Base-by-base conservation (phyloP, 2,797 vertebrate species). In the Phoeniculus purpureus region DNA sequence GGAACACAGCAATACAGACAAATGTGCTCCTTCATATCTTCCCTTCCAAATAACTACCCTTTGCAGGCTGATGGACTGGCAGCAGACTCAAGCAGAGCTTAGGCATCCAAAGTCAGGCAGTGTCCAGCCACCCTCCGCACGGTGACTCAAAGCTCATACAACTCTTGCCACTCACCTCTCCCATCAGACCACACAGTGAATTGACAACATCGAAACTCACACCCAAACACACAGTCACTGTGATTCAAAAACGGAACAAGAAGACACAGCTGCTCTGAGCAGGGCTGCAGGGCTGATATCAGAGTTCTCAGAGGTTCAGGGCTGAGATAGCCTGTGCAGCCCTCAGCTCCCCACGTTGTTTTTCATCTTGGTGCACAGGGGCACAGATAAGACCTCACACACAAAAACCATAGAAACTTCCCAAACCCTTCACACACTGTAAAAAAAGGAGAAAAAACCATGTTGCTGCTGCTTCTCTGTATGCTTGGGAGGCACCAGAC, bases 401-500 rank as follows among this genome's bases (percentile, higher is more conserved):
- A 87, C 43, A 76, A 26, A 59, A 71, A n/a, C 26, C 31, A 37
- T 10, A 23, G 10, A 32, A 89, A 85, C 56, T 68, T 70, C 83
- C 20, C 32, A 74, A 70, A 85, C 26, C 47, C 31, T 67, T 77
- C 58, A 88, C 4, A 7, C 37, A 56, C 18, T 18, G 23, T 70
- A 55, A 62, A 47, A 64, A 76, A 70, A 89, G 43, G 75, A 80
- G 55, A 85, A 83, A 87, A 62, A 85, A 91, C 73, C n/a, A 45
- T 48, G 37, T 59, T 12, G 11, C 12, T 67, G 23, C 55, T 80
- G 47, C 87, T 93, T 91, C 90, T 90, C 81, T 59, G 92, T 54
- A 85, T 85, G 78, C 65, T 82, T 89, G 78, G 86, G 81, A 82
- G 75, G 65, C 75, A 80, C 83, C 81, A 93, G 82, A 76, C 55